A percentile compares a stretch with the other conserved stretches of the same genome.
Conservation (phyloP, 1,140 invertebrate species). For the Anthonomus grandis region DNA sequence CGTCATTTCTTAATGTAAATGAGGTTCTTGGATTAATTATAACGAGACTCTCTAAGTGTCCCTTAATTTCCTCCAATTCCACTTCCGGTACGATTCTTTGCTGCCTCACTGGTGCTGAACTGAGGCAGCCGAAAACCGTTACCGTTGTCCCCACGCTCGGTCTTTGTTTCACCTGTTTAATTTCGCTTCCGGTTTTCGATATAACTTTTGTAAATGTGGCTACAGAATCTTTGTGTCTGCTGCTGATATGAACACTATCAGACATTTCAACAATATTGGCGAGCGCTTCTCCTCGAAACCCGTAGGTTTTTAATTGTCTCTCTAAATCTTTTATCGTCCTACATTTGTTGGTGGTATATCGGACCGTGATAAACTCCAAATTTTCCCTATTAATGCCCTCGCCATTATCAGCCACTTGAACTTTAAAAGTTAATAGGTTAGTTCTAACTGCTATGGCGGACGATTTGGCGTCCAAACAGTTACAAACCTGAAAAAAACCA, state of each 20-base stretch:
- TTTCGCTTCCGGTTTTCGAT: conserved; percentile 29
- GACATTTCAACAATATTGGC: conserved; percentile 59
- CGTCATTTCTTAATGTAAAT: conserved; percentile 61
- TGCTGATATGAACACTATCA: conserved; percentile 55
- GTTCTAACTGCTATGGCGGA: conserved; percentile 61
- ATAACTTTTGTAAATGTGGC: conserved; percentile 54
- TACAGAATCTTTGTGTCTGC: conserved; percentile 46
- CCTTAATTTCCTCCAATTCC: conserved; percentile 58
- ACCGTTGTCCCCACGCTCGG: conserved; percentile 63
- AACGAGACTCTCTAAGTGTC: conserved; percentile 55
- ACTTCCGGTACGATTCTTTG: conserved; percentile 52
- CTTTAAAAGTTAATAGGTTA: conserved; percentile 54
- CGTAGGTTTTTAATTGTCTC: conserved; percentile 55
- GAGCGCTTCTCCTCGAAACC: conserved; percentile 63
- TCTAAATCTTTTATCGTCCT: conserved; percentile 51
- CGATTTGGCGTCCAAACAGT: conserved; percentile 62
- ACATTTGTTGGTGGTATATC: conserved; percentile 64
- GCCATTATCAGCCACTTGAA: conserved; percentile 69
- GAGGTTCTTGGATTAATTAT: conserved; percentile 58
- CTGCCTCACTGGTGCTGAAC: conserved; percentile 60
- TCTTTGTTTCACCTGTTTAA: conserved; percentile 26
- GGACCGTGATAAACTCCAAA: conserved; percentile 55
- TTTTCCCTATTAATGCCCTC: conserved; percentile 54
- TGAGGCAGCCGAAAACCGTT: conserved; percentile 59
- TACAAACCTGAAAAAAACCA: conserved; percentile 53